Evolutionary conservation across 2,113 vertebrate species (phyloP), one percentile per base, ranked within the genome.

Genomic region (Channa argus): DNA sequence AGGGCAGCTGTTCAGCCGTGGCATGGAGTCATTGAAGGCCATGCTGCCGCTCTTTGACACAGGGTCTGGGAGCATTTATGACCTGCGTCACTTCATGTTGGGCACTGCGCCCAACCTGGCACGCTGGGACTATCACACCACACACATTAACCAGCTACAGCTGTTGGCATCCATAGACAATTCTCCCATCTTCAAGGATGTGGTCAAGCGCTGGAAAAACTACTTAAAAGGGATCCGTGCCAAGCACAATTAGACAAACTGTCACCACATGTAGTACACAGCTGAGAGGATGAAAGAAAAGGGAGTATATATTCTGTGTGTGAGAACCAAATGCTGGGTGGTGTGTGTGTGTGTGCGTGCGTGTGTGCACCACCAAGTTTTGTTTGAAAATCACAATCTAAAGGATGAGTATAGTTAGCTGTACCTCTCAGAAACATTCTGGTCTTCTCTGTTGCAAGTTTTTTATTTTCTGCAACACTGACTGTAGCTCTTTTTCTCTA

Each of bases 51-150:
- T 99, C 70, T 99, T 93, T 0, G 98, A 99, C 94, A 99, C 98
- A 0, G 98, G 98, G 78, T 98, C 98, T 0, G 98, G 98, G 13
- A 97, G 96, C 88, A 95, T 99, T 91, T 99, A 99, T 0, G 98
- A 99, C 94, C 96, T 99, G 7, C 94, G 98, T 12, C 98, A 99
- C 94, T 98, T 97, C 93, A 96, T 97, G 94, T 90, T 99, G 1
- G 96, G 97, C 88, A 94, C 94, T 0, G 96, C 98, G 1, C 98
- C 98, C 91, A 99, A 99, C 93, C 91, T 99, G 91, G 98, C 98
- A 0, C 98, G 98, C 38, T 99, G 98, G 98, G 98, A 99, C 92
- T 99, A 99, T 69, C 98, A 99, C 91, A 99, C 98, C 81, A 99
- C 98, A 3, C 98, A 99, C 95, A 99, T 99, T 89, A 99, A 99